Evolutionary conservation across 1,140 invertebrate species (phyloP), one percentile per base, ranked within the genome.

Genomic region (Drosophila dunni): DNA sequence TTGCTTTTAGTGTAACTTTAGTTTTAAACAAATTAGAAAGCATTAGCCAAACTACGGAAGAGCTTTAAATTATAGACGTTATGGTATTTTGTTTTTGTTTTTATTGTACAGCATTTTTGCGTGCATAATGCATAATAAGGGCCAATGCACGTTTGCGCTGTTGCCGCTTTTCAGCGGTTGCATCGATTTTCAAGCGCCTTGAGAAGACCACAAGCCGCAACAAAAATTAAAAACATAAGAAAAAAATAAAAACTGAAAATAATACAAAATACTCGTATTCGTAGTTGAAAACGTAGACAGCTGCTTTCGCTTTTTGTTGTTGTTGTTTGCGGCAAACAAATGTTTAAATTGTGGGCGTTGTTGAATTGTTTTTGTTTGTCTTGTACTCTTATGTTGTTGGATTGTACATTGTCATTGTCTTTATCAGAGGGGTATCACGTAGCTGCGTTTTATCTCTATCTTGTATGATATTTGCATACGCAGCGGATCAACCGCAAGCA

Each of bases 101-200:
- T 29, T 29, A 58, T 48, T 72, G 73, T 65, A 62, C 29, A 36
- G 7, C 60, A 45, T 61, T 60, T 36, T 54, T 11, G 1, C 63
- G 7, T 13, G 3, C 20, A 20, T 51, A 50, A 24, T 24, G 7
- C 60, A 46, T 24, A 29, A 53, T 54, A 69, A 48, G 60, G 58
- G 50, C 40, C 13, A n/a, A 67, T 75, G 45, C 40, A 50, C 38
- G 17, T 33, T 50, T 68, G 50, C 84, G 65, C 20, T 53, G 84
- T 83, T 89, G 84, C 68, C 76, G 48, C 50, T 75, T 89, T 89
- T 77, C 84, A 78, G 40, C 56, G 68, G 11, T 51, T 88, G 84
- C 83, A 88, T 88, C 84, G 83, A 88, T 88, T 89, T 64, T 48
- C 73, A 64, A 72, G 50, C 58, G 62, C 83, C 83, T 88, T 88